Conservation (phyloP, 2,888 invertebrate genomes). For the Lucinisca nassula region DNA sequence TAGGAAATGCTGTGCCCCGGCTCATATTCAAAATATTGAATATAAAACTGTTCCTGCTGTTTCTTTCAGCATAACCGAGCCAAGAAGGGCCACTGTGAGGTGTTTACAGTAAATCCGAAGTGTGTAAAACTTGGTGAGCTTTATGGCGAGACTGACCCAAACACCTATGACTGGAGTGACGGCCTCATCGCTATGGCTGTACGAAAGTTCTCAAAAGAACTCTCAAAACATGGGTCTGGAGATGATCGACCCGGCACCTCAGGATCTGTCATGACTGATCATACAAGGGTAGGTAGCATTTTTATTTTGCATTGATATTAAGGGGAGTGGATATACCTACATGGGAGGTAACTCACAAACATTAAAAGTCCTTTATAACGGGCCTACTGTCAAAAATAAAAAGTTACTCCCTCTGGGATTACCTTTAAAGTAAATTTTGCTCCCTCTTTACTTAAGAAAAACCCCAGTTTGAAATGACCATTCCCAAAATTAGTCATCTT, state of each 20-base stretch:
- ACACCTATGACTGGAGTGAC: constrained; percentile 88
- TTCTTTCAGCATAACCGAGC: constrained; percentile 76
- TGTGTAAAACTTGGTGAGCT: constrained; percentile 87
- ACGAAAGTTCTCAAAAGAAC: constrained; percentile 83
- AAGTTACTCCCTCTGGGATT: too few relatives aligned
- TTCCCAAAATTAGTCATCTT: too few relatives aligned
- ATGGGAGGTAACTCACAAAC: too few relatives aligned
- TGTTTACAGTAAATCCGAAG: constrained; percentile 87
- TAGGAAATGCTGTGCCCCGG: too few relatives aligned
- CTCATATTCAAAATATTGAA: too few relatives aligned
- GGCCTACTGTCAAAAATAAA: too few relatives aligned
- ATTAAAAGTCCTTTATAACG: too few relatives aligned
- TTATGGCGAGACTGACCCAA: constrained; percentile 87
- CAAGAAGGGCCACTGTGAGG: constrained; percentile 87
- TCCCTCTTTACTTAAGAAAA: too few relatives aligned
- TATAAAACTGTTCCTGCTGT: neutral
- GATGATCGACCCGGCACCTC: constrained; percentile 70
- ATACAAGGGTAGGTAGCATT: constrained; percentile 68
- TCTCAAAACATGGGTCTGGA: constrained; percentile 56
- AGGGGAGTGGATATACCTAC: too few relatives aligned
- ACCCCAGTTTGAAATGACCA: too few relatives aligned
- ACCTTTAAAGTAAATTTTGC: too few relatives aligned
- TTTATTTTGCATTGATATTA: neutral
- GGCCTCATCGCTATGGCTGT: constrained; percentile 87
- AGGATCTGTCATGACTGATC: constrained; percentile 66